Percentiles rank a stretch among this genome's conserved stretches.
These are phyloP conservation scores for Stichodactyla helianthus DNA, from an alignment of 64 coral and sea anemone species.

Conservation along the genomic window DNA sequence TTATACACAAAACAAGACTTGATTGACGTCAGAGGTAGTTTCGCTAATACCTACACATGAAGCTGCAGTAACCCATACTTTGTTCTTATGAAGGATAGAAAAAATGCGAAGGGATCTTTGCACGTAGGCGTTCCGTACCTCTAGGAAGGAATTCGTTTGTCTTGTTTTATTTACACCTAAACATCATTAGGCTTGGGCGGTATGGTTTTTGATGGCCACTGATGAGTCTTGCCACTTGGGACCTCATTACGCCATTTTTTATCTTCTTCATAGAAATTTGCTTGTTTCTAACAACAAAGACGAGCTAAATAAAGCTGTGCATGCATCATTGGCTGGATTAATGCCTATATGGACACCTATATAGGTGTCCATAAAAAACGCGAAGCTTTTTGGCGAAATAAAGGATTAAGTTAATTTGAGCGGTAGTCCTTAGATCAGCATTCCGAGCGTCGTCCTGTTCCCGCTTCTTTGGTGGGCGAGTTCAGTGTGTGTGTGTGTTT, in stretches of 20 bases:
- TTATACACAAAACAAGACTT: neutral
- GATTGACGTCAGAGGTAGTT: neutral
- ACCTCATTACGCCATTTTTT: neutral
- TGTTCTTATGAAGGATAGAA: neutral
- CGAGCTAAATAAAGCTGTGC: neutral
- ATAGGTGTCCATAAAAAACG: neutral
- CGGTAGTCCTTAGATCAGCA: neutral
- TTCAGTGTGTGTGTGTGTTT: no score
- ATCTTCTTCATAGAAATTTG: neutral
- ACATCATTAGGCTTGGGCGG: slow-evolving; percentile 8
- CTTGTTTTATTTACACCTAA: neutral
- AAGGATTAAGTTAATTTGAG: slow-evolving; percentile 1
- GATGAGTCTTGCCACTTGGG: neutral
- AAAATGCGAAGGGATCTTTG: neutral
- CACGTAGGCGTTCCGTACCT: neutral
- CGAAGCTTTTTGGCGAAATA: neutral
- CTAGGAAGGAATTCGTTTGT: neutral
- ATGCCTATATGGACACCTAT: neutral
- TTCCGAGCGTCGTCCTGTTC: neutral
- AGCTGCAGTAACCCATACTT: neutral
- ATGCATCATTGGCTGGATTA: neutral
- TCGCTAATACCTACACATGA: neutral
- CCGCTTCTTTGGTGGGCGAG: neutral
- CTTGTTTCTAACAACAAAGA: neutral
- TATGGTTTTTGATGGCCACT: neutral